Evolutionary conservation across 1,140 invertebrate genomes (phyloP).

Genomic region (Cotesia glomerata): DNA sequence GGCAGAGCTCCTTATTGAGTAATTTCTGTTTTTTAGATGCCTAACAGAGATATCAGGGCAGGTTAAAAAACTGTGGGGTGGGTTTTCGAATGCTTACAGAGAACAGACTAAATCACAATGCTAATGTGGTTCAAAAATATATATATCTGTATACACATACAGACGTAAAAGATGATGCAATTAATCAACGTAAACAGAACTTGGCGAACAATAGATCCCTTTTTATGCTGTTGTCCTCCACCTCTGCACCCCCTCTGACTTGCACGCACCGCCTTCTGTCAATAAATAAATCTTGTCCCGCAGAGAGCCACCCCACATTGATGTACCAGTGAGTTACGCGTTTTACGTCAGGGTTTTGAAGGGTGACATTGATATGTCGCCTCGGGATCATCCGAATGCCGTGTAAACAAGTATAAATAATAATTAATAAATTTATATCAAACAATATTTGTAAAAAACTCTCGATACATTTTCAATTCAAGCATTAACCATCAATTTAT

Average conservation of each 20-base stretch:
- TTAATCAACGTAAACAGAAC: slow-evolving; percentile 55
- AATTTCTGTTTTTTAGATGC: not conserved
- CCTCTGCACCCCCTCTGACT: slow-evolving; percentile 25
- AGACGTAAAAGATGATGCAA: slow-evolving; percentile 40
- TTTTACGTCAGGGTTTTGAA: slow-evolving; percentile 3
- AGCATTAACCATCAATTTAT: no score
- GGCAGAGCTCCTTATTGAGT: no score
- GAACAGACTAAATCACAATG: no score
- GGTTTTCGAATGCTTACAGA: not conserved
- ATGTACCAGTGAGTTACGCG: slow-evolving; percentile 5
- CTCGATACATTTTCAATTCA: no score
- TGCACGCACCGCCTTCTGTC: slow-evolving; percentile 39
- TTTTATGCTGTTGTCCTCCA: slow-evolving; percentile 41
- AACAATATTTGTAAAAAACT: no score
- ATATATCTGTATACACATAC: no score
- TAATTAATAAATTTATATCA: slow-evolving; percentile 1
- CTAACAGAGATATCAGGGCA: slow-evolving; percentile 29
- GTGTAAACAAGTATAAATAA: slow-evolving; percentile 7
- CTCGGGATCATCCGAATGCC: not conserved
- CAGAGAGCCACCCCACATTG: slow-evolving; percentile 36
- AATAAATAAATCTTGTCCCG: slow-evolving; percentile 54
- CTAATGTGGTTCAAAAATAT: no score
- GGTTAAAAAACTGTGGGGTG: slow-evolving; percentile 28
- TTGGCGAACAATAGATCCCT: slow-evolving; percentile 42
- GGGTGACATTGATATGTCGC: slow-evolving; percentile 8